A percentile compares a stretch with the other conserved stretches of the same genome.
Evolutionary conservation across 2,888 invertebrate species (phyloP).

Genomic region (Augiades crinisus): DNA sequence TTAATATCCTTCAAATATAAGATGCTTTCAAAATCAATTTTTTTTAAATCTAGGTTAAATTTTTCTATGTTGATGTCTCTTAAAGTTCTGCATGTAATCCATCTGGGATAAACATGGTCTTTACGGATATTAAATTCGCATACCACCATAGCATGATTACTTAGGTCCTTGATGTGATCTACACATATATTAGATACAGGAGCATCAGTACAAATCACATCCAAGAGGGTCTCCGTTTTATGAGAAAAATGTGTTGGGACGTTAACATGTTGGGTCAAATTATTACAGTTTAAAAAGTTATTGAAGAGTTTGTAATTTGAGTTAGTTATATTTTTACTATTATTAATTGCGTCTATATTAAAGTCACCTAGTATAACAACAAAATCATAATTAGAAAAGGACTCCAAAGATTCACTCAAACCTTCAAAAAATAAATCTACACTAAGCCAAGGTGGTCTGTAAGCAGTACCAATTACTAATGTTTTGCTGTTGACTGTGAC

Average conservation of each 20-base stretch:
- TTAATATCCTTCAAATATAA: no score
- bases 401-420: slow-evolving; percentile 20
- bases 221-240: slow-evolving; percentile 19
- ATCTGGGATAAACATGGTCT: background rate
- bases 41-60: background rate
- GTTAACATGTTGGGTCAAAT: slow-evolving; percentile 21
- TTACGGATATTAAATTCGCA: background rate
- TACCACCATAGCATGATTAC: background rate
- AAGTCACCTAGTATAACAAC: no score
- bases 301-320: background rate
- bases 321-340: slow-evolving; percentile 4
- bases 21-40: background rate
- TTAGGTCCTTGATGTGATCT: background rate
- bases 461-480: slow-evolving; percentile 20
- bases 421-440: slow-evolving; percentile 28
- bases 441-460: no score
- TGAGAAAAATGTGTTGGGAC: slow-evolving; percentile 25
- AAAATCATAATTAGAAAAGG: slow-evolving; percentile 21
- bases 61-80: background rate
- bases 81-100: background rate
- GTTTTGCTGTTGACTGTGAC: slow-evolving; percentile 6
- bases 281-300: slow-evolving; percentile 11
- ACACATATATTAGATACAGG: slow-evolving; percentile 14
- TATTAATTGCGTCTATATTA: no score
- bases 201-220: slow-evolving; percentile 25